Conservation (phyloP, 1,140 invertebrate genomes). For the Trichonephila clavata region DNA sequence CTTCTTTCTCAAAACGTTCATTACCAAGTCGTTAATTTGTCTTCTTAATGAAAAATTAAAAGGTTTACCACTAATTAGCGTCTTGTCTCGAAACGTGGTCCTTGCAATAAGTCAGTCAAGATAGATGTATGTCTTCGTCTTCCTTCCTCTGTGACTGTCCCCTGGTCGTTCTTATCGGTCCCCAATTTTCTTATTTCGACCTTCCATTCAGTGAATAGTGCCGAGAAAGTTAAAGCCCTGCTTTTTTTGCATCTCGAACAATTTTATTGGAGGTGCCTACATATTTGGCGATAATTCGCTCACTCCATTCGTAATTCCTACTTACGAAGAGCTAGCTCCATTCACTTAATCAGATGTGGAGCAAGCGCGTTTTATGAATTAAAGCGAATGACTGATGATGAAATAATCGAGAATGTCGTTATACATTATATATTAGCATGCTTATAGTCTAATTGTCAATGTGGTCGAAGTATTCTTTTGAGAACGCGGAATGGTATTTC, state of each 20-base stretch:
- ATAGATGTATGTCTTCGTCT: conserved; percentile 71
- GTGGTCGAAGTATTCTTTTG: too few relatives aligned
- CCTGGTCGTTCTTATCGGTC: conserved; percentile 73
- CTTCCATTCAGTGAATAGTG: conserved; percentile 58
- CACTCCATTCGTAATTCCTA: neutral
- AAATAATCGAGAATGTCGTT: too few relatives aligned
- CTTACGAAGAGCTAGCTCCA: neutral
- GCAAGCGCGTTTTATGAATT: too few relatives aligned
- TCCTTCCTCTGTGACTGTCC: conserved; percentile 57
- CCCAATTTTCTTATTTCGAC: conserved; percentile 72
- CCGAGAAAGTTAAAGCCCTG: neutral
- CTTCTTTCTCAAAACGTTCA: conserved; percentile 75
- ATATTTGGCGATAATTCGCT: conserved; percentile 68
- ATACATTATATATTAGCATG: too few relatives aligned
- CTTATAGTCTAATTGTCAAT: too few relatives aligned
- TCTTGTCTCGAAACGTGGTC: conserved; percentile 76
- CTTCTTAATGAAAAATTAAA: conserved; percentile 77
- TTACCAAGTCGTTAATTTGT: conserved; percentile 77
- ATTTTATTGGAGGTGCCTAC: neutral
- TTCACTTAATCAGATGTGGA: neutral
- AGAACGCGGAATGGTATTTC: too few relatives aligned
- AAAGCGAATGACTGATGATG: too few relatives aligned
- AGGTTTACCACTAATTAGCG: conserved; percentile 77
- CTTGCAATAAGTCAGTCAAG: conserved; percentile 76
- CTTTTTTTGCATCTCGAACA: neutral